A percentile compares a stretch with the other conserved stretches of the same genome.
phyloP scores from a whole-genome alignment of 2,113 vertebrate genomes.

The Perca fluviatilis region DNA sequence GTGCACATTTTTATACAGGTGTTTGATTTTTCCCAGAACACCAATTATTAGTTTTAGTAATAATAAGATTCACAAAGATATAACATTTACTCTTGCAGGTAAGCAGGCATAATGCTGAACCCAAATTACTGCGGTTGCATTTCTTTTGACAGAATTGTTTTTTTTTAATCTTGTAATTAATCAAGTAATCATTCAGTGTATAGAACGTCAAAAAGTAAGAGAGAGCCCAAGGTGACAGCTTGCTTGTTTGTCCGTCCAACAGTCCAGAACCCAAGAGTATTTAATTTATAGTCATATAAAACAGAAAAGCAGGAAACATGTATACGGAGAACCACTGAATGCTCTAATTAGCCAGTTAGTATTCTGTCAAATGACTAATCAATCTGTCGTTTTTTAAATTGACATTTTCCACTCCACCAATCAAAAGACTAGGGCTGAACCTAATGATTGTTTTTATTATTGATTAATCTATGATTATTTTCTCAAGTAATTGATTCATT shows the following conservation, averaged over 20 bases:
- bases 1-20: conserved; percentile 13
- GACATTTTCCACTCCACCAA: background rate
- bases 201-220: background rate
- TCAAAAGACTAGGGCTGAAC: background rate
- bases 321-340: background rate
- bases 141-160: conserved; percentile 3
- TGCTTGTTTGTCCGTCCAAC: background rate
- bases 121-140: background rate
- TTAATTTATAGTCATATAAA: too few species aligned
- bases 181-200: background rate
- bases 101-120: background rate
- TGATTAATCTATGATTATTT: background rate
- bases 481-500: background rate
- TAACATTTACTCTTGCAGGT: background rate
- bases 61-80: background rate
- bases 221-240: background rate
- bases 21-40: conserved; percentile 27
- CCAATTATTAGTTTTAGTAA: conserved; percentile 21
- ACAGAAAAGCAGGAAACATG: background rate
- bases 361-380: background rate
- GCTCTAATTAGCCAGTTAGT: background rate
- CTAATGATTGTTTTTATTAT: background rate
- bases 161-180: background rate
- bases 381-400: background rate
- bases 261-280: background rate